Conservation (phyloP, 2,797 vertebrate genomes). For the Eurystomus glaucurus region DNA sequence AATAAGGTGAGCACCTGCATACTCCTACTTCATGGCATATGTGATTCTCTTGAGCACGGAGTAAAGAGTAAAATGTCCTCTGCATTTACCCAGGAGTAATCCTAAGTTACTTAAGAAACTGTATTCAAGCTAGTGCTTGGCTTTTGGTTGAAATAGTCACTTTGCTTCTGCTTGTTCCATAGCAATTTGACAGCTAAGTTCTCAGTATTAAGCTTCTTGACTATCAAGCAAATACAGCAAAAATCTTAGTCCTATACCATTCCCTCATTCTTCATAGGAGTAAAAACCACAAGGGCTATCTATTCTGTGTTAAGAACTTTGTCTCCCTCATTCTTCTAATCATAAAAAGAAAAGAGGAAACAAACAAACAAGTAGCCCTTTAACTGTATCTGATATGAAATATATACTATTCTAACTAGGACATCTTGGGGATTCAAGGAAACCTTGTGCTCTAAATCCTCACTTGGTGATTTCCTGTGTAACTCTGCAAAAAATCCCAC, state of each 20-base stretch:
- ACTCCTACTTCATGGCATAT: not conserved
- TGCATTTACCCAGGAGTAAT: not conserved
- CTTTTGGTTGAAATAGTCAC: not conserved
- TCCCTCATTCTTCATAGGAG: not conserved
- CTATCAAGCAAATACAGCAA: not conserved
- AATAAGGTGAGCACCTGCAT: not conserved
- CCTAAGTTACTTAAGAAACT: not conserved
- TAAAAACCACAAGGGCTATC: not conserved
- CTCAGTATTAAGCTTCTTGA: not conserved
- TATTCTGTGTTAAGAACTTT: not conserved
- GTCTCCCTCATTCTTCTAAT: not conserved
- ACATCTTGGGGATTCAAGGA: not conserved
- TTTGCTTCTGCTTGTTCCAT: not conserved
- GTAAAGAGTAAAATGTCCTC: not conserved
- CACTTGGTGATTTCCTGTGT: not conserved
- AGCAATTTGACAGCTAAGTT: not conserved
- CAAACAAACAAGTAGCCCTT: not conserved
- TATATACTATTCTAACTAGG: not conserved
- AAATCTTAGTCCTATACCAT: not conserved
- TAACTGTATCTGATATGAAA: not conserved
- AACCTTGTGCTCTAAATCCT: not conserved
- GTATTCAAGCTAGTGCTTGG: not conserved
- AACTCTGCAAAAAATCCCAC: not conserved
- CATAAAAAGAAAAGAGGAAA: not conserved
- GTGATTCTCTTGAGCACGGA: not conserved